These are phyloP conservation scores for Neosilurus mollespiculum DNA, from an alignment of 2,797 vertebrate species.

Conservation along the genomic window DNA sequence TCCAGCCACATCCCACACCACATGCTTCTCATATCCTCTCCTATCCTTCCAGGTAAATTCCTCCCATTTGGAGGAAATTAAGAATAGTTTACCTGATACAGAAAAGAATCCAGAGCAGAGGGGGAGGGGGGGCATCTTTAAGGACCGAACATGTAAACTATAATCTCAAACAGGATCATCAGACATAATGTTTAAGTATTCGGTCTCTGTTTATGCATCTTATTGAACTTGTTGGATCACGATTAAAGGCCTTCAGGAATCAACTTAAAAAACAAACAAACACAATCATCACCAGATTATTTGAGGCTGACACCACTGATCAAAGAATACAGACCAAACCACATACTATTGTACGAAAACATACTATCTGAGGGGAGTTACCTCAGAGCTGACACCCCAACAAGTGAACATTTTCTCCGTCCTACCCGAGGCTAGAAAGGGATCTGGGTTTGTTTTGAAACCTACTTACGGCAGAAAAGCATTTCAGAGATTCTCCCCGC, in stretches of 20 bases:
- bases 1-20: neutral
- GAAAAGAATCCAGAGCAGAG: neutral
- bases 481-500: neutral
- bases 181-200: neutral
- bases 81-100: neutral
- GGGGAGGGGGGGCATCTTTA: neutral
- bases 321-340: neutral
- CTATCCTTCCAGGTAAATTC: neutral
- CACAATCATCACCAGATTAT: neutral
- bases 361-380: too few relatives aligned
- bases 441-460: neutral
- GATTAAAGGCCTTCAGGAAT: neutral
- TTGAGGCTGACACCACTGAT: neutral
- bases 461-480: neutral
- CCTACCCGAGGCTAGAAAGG: too few relatives aligned
- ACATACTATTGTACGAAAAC: neutral
- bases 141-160: neutral
- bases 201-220: neutral
- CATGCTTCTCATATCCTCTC: constrained; percentile 11
- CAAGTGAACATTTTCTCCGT: neutral
- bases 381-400: neutral
- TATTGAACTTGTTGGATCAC: neutral
- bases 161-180: neutral
- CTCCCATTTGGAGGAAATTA: neutral
- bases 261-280: neutral